Percentiles rank a stretch among this genome's conserved stretches.
These are phyloP conservation scores for Xestia xanthographa DNA, from an alignment of 2,888 invertebrate genomes.

Conservation along the genomic window DNA sequence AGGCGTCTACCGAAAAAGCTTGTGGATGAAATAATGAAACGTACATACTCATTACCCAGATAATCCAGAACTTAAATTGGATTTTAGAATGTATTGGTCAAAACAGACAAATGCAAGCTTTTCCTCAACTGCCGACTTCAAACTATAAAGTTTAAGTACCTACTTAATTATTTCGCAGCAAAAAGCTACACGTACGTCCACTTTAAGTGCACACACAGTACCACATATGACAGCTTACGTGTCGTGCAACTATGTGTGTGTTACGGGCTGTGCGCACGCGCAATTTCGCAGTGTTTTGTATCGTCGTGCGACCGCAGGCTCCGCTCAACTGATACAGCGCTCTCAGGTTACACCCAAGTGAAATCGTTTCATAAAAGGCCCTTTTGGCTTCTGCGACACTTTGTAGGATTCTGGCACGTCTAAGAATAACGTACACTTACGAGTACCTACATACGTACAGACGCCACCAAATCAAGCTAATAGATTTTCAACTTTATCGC, in stretches of 20 bases:
- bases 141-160: slow-evolving; percentile 24
- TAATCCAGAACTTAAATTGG: neutral
- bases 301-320: slow-evolving; percentile 81
- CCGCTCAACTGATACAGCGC: slow-evolving; percentile 74
- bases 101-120: neutral
- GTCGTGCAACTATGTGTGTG: slow-evolving; percentile 66
- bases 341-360: slow-evolving; percentile 77
- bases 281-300: slow-evolving; percentile 81
- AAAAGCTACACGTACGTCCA: slow-evolving; percentile 37
- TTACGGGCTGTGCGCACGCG: slow-evolving; percentile 76
- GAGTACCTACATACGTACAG: no score
- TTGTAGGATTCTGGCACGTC: slow-evolving; percentile 59
- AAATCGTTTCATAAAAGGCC: slow-evolving; percentile 79
- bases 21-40: neutral
- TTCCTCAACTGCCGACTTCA: slow-evolving; percentile 1
- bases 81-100: neutral
- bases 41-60: neutral
- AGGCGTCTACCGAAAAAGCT: neutral
- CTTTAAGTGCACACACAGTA: slow-evolving; percentile 43
- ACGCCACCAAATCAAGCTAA: no score
- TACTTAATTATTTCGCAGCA: slow-evolving; percentile 36
- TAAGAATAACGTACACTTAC: slow-evolving; percentile 9
- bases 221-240: slow-evolving; percentile 46
- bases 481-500: no score
- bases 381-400: slow-evolving; percentile 74